Conservation (phyloP, 2,888 invertebrate species). For the Helicoverpa assulta region DNA sequence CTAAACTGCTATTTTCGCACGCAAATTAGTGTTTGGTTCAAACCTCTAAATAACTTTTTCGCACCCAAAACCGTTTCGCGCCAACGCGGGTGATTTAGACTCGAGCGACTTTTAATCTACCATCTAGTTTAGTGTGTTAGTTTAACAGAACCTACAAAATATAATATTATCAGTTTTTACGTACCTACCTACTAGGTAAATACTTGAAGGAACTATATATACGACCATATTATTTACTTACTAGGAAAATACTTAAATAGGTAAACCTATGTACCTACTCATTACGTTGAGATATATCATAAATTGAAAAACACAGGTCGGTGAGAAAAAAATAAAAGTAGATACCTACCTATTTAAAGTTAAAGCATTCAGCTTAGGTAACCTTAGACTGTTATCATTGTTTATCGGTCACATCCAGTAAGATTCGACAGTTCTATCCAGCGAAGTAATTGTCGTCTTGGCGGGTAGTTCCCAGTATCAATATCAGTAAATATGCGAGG, state of each 20-base stretch:
- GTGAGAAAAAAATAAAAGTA: too few species aligned
- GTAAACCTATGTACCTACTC: too few species aligned
- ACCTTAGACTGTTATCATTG: background rate
- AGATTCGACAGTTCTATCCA: slow-evolving; percentile 30
- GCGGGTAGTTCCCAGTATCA: slow-evolving; percentile 73
- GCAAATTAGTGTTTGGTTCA: slow-evolving; percentile 49
- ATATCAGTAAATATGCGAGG: slow-evolving; percentile 81
- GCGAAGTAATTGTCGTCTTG: slow-evolving; percentile 79
- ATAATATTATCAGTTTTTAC: too few species aligned
- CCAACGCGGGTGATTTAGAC: slow-evolving; percentile 43
- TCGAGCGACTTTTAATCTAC: slow-evolving; percentile 43
- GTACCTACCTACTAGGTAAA: too few species aligned
- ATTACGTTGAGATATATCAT: too few species aligned
- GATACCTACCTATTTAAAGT: too few species aligned
- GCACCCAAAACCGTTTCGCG: slow-evolving; percentile 45
- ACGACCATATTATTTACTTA: too few species aligned
- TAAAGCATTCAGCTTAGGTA: too few species aligned
- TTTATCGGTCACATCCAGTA: slow-evolving; percentile 35
- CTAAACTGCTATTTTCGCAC: slow-evolving; percentile 55
- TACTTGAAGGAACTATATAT: too few species aligned
- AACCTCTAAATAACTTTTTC: slow-evolving; percentile 61
- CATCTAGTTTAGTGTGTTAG: slow-evolving; percentile 58
- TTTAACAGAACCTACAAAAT: background rate
- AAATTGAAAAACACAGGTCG: too few species aligned
- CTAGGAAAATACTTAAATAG: too few species aligned